Base-by-base conservation (phyloP, 2,888 invertebrate genomes). In the Acleris laterana region DNA sequence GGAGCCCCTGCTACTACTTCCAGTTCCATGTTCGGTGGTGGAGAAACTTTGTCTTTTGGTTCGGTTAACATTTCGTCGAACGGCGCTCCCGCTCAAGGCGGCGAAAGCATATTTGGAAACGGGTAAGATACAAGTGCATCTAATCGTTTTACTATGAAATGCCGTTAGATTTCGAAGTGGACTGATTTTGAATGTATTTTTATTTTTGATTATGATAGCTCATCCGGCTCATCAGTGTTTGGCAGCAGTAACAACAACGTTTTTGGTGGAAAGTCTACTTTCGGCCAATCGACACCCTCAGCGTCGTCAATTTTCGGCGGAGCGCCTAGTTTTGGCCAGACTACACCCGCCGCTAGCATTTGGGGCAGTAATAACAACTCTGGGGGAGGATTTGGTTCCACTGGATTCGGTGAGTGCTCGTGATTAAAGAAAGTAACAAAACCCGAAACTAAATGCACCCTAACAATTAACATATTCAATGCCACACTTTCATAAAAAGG, bases 51-150 rank as follows among this genome's bases (percentile, higher is more conserved):
- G 70, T 93, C 46, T n/a, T 46, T 93, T 72, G 89, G 90, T 1
- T 78, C 89, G 0, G 90, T 90, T 16, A 91, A 85, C 72, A 93
- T 93, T 73, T 91, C 93, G 0, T 88, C 92, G 0, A 89, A 89
- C 0, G 88, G 77, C 55, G 85, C 89, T 0, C 76, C 87, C 0
- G 75, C 86, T 5, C 83, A 77, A 25, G 72, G 78, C 49, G 83
- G 84, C 6, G 89, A 89, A 53, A 90, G 79, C 72, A 86, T 90
- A 70, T 92, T 93, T 73, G 89, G 89, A 22, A 81, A 83, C 72
- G 81, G 87, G 91, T 90, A 78, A 81, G 71, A 50, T 61, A 38
- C 13, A 16, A 17, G 50, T 20, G 13, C 38, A 38, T 38, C 11
- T 32, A 4, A 38, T 38, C 3, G 13, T 38, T 38, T 9, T 38